Evolutionary conservation across 2,888 invertebrate species (phyloP).

Genomic region (Drosophila mulleri): DNA sequence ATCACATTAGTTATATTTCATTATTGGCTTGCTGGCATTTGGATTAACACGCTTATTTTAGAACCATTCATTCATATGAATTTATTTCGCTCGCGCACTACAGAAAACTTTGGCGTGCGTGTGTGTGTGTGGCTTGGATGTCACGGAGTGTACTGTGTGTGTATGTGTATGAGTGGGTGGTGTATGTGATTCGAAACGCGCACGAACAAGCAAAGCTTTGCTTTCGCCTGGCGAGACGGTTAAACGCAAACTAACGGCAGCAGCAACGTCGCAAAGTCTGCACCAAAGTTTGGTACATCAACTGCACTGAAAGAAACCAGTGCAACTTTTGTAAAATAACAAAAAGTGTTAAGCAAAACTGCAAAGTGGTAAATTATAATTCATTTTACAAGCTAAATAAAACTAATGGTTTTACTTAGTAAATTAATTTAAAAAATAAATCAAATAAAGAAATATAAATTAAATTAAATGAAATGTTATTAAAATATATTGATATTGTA

Average conservation of each 20-base stretch:
- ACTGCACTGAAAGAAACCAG: constrained; percentile 37
- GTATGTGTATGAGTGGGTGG: constrained; percentile 58
- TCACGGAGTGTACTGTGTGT: constrained; percentile 46
- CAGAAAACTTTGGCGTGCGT: constrained; percentile 20
- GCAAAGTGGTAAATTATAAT: too few species aligned
- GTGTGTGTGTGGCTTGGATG: constrained; percentile 41
- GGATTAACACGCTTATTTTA: constrained; percentile 14
- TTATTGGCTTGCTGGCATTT: constrained; percentile 21
- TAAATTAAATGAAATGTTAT: too few species aligned
- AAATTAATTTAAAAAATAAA: too few species aligned
- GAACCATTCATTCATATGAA: constrained; percentile 20
- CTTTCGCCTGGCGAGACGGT: constrained; percentile 65
- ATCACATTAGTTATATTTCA: constrained; percentile 38
- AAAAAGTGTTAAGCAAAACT: background rate
- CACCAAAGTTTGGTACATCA: constrained; percentile 41
- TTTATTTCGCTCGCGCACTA: constrained; percentile 38
- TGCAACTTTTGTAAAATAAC: background rate
- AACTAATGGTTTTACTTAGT: too few species aligned
- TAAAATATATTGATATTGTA: too few species aligned
- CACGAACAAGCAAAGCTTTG: constrained; percentile 65
- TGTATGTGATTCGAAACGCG: constrained; percentile 62
- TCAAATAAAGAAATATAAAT: too few species aligned
- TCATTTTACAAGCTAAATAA: too few species aligned
- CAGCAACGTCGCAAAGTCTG: constrained; percentile 58
- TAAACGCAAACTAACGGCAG: constrained; percentile 62